A percentile compares a stretch with the other conserved stretches of the same genome.
Evolutionary conservation across 2,797 vertebrate genomes (phyloP).

Genomic region (Cyprinodon diabolis): DNA sequence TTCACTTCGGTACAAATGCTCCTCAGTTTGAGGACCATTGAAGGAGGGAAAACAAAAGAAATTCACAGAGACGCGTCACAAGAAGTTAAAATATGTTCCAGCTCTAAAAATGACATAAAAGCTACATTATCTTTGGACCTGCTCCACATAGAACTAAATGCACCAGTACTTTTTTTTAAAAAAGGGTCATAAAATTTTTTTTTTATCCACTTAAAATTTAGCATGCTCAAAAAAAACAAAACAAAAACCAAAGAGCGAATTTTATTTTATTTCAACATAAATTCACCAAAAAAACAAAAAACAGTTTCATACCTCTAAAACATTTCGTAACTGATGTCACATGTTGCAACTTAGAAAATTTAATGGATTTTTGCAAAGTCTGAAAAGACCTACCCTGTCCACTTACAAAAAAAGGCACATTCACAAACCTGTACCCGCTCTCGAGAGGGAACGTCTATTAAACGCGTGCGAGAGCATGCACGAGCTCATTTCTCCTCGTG

Average conservation of each 20-base stretch:
- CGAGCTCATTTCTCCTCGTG: no score
- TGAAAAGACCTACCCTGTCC: no score
- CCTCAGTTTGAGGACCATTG: slow-evolving; percentile 13
- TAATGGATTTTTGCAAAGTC: no score
- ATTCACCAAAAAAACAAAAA: not conserved
- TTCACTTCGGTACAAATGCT: no score
- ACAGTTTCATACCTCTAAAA: no score
- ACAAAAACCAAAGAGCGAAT: not conserved
- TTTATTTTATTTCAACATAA: not conserved
- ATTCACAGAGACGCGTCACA: slow-evolving; percentile 1
- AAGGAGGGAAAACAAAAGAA: slow-evolving; percentile 26
- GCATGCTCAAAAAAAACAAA: not conserved
- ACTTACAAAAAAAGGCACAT: no score
- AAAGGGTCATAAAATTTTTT: not conserved
- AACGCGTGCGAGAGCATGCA: no score
- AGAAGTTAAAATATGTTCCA: slow-evolving; percentile 5
- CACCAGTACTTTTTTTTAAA: not conserved
- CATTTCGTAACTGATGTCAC: no score
- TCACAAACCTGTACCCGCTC: no score
- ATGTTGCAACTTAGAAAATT: no score
- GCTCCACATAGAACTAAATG: not conserved
- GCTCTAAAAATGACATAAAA: slow-evolving; percentile 5
- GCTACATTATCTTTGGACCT: not conserved
- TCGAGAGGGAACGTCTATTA: no score
- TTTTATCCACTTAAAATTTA: not conserved